Conservation (phyloP, 2,797 vertebrate genomes). For the Varecia variegata region DNA sequence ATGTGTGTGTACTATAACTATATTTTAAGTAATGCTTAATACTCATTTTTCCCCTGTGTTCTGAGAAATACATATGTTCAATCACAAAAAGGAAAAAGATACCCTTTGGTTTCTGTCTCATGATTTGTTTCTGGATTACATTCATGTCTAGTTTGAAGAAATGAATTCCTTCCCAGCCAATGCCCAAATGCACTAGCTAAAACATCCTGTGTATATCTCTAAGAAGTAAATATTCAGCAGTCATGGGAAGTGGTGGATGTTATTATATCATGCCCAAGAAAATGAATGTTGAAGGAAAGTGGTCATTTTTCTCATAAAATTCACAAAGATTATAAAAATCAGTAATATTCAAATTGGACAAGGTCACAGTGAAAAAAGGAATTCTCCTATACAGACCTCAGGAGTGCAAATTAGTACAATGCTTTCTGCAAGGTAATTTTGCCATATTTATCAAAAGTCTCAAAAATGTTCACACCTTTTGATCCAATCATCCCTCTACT, state of each 20-base stretch:
- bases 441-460: neutral
- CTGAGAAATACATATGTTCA: neutral
- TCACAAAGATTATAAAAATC: slow-evolving; percentile 12
- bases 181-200: neutral
- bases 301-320: neutral
- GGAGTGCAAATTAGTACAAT: neutral
- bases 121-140: neutral
- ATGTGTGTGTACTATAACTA: neutral
- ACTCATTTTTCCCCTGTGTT: neutral
- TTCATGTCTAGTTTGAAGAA: neutral
- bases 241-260: neutral
- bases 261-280: neutral
- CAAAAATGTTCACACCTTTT: neutral
- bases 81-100: neutral
- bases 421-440: neutral
- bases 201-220: neutral
- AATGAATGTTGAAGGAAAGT: neutral
- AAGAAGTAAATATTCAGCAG: neutral
- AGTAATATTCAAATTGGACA: neutral
- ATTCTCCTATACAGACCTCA: neutral
- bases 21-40: neutral
- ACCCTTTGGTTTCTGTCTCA: neutral
- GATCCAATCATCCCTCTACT: neutral
- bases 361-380: neutral
- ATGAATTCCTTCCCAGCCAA: neutral